Base-by-base conservation (phyloP, 2,797 vertebrate species). In the Enoplosus armatus region DNA sequence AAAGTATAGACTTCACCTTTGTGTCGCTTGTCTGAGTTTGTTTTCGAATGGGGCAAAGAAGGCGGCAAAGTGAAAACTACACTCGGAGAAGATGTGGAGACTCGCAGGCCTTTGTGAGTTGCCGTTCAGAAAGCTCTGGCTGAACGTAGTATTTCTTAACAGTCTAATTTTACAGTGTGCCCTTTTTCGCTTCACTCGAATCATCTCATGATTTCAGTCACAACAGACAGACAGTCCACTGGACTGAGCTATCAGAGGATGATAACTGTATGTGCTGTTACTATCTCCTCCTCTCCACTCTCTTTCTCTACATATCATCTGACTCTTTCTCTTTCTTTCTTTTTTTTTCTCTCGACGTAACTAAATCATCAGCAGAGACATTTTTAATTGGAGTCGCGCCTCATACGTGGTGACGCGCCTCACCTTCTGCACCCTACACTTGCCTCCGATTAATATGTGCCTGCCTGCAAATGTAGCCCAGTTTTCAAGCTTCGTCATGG, bases 121-220 rank as follows among this genome's bases (percentile, higher is more conserved):
- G n/a, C n/a, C n/a, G n/a, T n/a, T n/a, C n/a, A n/a, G n/a, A n/a
- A n/a, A n/a, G n/a, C n/a, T n/a, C n/a, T n/a, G n/a, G n/a, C n/a
- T n/a, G n/a, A n/a, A n/a, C n/a, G n/a, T n/a, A n/a, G n/a, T n/a
- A 48, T 39, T 64, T 60, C 24, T 45, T 72, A 70, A 47, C 59
- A 79, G 70, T 79, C 63, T 75, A 41, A 70, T 82, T 84, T 72
- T 54, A 35, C 43, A 27, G 24, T 12, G 26, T 73, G 65, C 47
- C 54, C 65, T 85, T 77, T n/a, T 62, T 60, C 33, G 64, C 35
- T 62, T 74, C 1, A 4, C 29, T 61, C 0, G 2, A 69, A 54
- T 63, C 31, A 70, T 75, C 75, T 77, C 61, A 75, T 79, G 79
- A 63, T 60, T 80, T 73, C 37, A 58, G 72, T 80, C 73, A 77